phyloP scores from a whole-genome alignment of 2,113 vertebrate genomes.

The Pterophyllum scalare region DNA sequence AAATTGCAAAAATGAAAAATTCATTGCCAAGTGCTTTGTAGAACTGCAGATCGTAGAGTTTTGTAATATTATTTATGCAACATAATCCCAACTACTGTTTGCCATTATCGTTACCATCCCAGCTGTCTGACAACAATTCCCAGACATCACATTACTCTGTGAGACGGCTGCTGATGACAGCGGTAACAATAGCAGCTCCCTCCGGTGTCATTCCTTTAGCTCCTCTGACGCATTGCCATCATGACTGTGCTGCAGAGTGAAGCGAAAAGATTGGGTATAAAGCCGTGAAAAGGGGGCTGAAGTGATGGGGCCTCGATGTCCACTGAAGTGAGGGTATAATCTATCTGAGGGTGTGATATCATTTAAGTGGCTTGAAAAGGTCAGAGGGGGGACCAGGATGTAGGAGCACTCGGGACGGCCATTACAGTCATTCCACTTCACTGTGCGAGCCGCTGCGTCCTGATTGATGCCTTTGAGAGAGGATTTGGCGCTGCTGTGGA shows the following conservation, averaged over 20 bases:
- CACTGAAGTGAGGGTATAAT: slow-evolving; percentile 64
- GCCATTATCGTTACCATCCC: slow-evolving; percentile 9
- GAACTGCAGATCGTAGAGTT: slow-evolving; percentile 1
- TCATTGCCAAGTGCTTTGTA: background rate
- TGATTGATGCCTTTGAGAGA: slow-evolving; percentile 58
- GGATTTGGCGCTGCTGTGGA: slow-evolving; percentile 46
- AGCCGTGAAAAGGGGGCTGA: slow-evolving; percentile 23
- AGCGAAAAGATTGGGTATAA: slow-evolving; percentile 50
- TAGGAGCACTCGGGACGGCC: slow-evolving; percentile 26
- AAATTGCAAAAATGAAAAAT: background rate
- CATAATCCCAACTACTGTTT: background rate
- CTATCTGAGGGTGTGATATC: slow-evolving; percentile 55
- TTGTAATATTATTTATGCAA: slow-evolving; percentile 13
- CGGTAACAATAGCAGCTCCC: slow-evolving; percentile 34
- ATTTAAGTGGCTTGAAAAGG: slow-evolving; percentile 63
- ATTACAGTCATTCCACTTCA: slow-evolving; percentile 51
- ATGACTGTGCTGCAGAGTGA: slow-evolving; percentile 26
- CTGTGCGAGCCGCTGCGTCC: slow-evolving; percentile 32
- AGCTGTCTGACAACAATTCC: slow-evolving; percentile 39
- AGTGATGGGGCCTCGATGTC: slow-evolving; percentile 45
- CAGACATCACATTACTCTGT: slow-evolving; percentile 28
- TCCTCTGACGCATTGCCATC: slow-evolving; percentile 44
- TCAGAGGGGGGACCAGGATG: slow-evolving; percentile 31
- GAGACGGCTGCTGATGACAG: slow-evolving; percentile 37
- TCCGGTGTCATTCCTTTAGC: slow-evolving; percentile 25